Evolutionary conservation across 1,140 invertebrate genomes (phyloP), one percentile per base, ranked within the genome.

Genomic region (Saccostrea echinata): DNA sequence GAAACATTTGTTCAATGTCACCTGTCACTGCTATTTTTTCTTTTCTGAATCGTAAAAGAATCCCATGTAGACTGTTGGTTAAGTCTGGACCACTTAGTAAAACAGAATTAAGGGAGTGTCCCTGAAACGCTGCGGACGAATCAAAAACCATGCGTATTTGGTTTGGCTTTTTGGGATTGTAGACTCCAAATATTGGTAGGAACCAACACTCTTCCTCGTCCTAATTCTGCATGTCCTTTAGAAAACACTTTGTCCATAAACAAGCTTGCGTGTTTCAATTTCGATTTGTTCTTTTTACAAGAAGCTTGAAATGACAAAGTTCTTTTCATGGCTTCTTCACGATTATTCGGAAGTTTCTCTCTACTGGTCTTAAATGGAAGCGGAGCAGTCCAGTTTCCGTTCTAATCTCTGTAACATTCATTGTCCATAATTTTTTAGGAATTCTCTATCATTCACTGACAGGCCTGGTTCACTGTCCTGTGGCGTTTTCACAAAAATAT

Each of bases 61-160:
- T 88, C 4, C 84, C 90, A 0, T 89, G 16, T 30, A 92, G 55
- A 68, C 68, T 89, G 76, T 68, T 92, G 90, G 95, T 95, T 0
- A 96, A 53, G 84, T 93, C 93, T 24, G 95, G 94, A 6, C 93
- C 92, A 13, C 82, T 27, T 4, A 91, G 68, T 18, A 93, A 61
- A 3, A 88, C 84, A 16, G 89, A 84, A 84, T 94, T 55, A 3
- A 55, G 53, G 8, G 55, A 57, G 21, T 18, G 13, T 57, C 55
- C 55, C 21, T 57, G 55, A 55, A 51, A 90, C 30, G 82, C n/a
- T 13, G 84, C 84, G 0, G 89, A 85, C 0, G 88, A 91, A 80
- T 91, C 88, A 76, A 91, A 90, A 1, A 90, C 86, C 4, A 68
- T 83, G 12, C 88, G 24, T 1, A 91, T 86, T 30, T 90, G 30